A percentile compares a stretch with the other conserved stretches of the same genome.
Conservation (phyloP, 2,113 vertebrate genomes). For the Prionailurus bengalensis region DNA sequence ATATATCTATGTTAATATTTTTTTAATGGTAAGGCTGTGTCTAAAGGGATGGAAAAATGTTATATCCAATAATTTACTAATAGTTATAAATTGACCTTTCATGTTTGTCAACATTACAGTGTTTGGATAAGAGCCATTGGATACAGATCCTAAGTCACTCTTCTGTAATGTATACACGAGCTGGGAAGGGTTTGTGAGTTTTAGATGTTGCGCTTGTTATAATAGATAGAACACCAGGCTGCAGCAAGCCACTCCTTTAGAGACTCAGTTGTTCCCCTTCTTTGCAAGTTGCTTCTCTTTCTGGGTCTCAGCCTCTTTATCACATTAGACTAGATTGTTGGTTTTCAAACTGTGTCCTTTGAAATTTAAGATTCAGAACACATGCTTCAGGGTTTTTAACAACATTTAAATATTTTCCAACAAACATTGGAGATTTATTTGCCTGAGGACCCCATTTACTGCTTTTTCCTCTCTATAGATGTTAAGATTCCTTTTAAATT, state of each 20-base stretch:
- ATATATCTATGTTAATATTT: not conserved
- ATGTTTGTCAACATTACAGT: not conserved
- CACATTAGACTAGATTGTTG: not conserved
- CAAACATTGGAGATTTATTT: not conserved
- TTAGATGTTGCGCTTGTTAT: not conserved
- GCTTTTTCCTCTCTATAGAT: not conserved
- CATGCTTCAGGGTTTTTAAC: not conserved
- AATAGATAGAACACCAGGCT: not conserved
- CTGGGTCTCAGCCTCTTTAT: not conserved
- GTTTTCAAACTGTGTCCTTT: not conserved
- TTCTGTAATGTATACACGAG: not conserved
- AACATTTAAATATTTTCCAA: conserved; percentile 21
- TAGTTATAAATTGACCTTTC: conserved; percentile 10
- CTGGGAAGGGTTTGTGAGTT: not conserved
- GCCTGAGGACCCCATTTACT: not conserved
- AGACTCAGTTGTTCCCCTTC: not conserved
- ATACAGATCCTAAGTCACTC: not conserved
- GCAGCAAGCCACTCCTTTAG: not conserved
- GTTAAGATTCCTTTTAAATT: conserved; percentile 33
- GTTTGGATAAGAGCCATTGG: not conserved
- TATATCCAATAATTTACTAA: conserved; percentile 6
- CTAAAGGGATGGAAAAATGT: not conserved
- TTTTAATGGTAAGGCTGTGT: not conserved
- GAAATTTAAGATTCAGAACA: conserved; percentile 30
- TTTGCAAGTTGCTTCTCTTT: conserved; percentile 8